Evolutionary conservation across 2,797 vertebrate species (phyloP).

Genomic region (Enteromius viviparus): DNA sequence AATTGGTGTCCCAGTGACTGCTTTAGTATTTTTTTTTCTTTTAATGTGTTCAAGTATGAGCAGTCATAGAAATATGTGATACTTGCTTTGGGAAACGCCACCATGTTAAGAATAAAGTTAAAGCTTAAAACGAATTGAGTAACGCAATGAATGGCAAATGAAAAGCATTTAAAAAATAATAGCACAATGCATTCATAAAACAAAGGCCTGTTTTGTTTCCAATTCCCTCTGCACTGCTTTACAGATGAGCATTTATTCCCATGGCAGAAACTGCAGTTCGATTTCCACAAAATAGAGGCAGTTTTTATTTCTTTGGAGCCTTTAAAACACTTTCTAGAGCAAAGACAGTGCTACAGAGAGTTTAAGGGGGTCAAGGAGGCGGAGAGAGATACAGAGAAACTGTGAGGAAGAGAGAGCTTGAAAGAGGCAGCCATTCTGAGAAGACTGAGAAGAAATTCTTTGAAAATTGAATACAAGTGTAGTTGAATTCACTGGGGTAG

Average conservation of each 20-base stretch:
- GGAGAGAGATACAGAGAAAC: slow-evolving; percentile 28
- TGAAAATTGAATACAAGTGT: neutral
- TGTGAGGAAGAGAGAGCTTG: slow-evolving; percentile 27
- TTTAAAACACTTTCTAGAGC: slow-evolving; percentile 49
- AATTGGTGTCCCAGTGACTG: too few relatives aligned
- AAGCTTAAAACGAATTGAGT: neutral
- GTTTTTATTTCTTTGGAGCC: slow-evolving; percentile 52
- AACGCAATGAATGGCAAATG: neutral
- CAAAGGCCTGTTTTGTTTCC: slow-evolving; percentile 27
- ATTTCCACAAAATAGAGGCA: slow-evolving; percentile 43
- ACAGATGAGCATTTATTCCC: slow-evolving; percentile 48
- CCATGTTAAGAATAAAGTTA: neutral
- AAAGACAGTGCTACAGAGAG: slow-evolving; percentile 44
- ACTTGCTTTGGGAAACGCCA: neutral
- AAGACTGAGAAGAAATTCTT: slow-evolving; percentile 20
- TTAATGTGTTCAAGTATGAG: neutral
- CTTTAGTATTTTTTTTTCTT: too few relatives aligned
- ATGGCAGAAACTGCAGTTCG: slow-evolving; percentile 29
- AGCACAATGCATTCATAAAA: slow-evolving; percentile 6
- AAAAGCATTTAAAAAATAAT: neutral
- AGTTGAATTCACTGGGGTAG: neutral
- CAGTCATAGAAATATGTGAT: neutral
- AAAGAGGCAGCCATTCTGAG: slow-evolving; percentile 22
- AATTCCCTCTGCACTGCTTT: slow-evolving; percentile 26
- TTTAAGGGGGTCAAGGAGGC: slow-evolving; percentile 23